Conservation (phyloP, 1,140 invertebrate species). For the Drosophila elegans region DNA sequence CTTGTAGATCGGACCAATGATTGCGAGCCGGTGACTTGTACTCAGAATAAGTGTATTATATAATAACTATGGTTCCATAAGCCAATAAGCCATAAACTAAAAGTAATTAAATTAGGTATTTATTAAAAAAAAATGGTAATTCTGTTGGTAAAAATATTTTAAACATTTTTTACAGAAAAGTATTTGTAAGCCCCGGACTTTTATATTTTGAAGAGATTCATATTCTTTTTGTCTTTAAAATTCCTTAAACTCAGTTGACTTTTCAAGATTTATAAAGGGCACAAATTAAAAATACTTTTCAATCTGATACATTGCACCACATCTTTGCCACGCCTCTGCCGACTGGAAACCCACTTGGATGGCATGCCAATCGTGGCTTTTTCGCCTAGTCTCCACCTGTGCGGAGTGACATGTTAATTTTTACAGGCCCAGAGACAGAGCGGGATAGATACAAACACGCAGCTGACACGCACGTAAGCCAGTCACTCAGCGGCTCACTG, state of each 20-base stretch:
- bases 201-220: too few relatives aligned
- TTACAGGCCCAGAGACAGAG: constrained; percentile 51
- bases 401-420: constrained; percentile 72
- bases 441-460: constrained; percentile 47
- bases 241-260: too few relatives aligned
- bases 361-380: constrained; percentile 26
- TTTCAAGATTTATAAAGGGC: too few relatives aligned
- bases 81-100: neutral
- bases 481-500: constrained; percentile 41
- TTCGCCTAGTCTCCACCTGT: constrained; percentile 31
- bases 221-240: too few relatives aligned
- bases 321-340: constrained; percentile 46
- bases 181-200: too few relatives aligned
- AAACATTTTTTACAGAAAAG: too few relatives aligned
- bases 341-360: constrained; percentile 12
- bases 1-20: constrained; percentile 46
- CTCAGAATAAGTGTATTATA: constrained; percentile 41
- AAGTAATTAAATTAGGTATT: neutral
- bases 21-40: constrained; percentile 27
- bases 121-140: neutral
- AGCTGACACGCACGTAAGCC: constrained; percentile 55
- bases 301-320: constrained; percentile 18
- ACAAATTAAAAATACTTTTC: neutral
- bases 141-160: too few relatives aligned
- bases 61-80: constrained; percentile 21